Base-by-base conservation (phyloP, 2,888 invertebrate genomes). In the Philereme transversata region DNA sequence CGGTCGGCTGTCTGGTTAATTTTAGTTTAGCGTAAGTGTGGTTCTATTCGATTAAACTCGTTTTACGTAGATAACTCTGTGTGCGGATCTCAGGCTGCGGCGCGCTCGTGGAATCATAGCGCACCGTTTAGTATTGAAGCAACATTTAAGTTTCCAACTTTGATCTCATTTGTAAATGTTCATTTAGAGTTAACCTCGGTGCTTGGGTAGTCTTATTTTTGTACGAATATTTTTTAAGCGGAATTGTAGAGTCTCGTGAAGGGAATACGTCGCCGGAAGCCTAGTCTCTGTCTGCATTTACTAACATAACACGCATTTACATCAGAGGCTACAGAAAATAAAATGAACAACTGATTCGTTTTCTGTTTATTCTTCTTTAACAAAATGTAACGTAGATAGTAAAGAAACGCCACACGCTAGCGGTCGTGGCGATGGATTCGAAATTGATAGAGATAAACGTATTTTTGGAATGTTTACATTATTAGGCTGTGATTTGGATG, bases 401-500 rank as follows among this genome's bases (percentile, higher is more conserved):
- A 38, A 53, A 57, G 34, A 22, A 51, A 45, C 50, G 50, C 44
- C 35, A 34, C 55, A n/a, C 7, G 40, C 49, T 40, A 45, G 7
- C 11, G 47, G 40, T 22, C 9, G 50, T 53, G 52, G 51, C 54
- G 34, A 41, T 35, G 11, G 41, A 58, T 51, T 67, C 60, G 45
- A 64, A 65, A 56, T 64, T 57, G 48, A 52, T 55, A 55, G 54
- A 58, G 55, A 52, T 10, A 54, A 52, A 64, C 61, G 69, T 81
- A 81, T 83, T 83, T 86, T 83, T 81, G 77, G 82, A 85, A 75
- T 70, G 82, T 82, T 80, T 83, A 73, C 72, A 75, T 74, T 76
- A 75, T 79, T 82, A 82, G 88, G 87, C 90, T 90, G 90, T 90
- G 90, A 89, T 81, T 82, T 74, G 78, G 67, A 77, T 73, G 78